phyloP scores from a whole-genome alignment of 2,888 invertebrate genomes.

The Limnephilus marmoratus region DNA sequence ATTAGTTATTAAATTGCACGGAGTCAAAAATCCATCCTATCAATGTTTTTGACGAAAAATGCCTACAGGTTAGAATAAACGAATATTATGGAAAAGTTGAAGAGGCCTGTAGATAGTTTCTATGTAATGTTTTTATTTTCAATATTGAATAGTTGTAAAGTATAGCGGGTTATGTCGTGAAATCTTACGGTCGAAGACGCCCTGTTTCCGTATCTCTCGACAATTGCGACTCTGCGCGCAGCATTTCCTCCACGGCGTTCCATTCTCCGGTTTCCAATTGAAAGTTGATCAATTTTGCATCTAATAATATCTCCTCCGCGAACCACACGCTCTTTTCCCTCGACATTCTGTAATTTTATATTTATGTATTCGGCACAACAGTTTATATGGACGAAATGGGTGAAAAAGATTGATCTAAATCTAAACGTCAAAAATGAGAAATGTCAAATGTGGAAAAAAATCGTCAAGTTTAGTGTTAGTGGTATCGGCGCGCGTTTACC shows the following conservation, averaged over 20 bases:
- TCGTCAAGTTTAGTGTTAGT: too few relatives aligned
- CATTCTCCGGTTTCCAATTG: slow-evolving; percentile 77
- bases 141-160: neutral
- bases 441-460: too few relatives aligned
- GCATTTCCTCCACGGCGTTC: slow-evolving; percentile 77
- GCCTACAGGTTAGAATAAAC: neutral
- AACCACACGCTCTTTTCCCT: slow-evolving; percentile 78
- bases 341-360: slow-evolving; percentile 70
- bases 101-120: neutral
- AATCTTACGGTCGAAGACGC: slow-evolving; percentile 74
- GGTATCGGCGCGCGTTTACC: too few relatives aligned
- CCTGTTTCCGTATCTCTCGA: slow-evolving; percentile 76
- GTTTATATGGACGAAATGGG: neutral
- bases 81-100: neutral
- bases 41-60: neutral
- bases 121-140: neutral
- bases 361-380: neutral
- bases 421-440: too few relatives aligned
- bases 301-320: slow-evolving; percentile 76
- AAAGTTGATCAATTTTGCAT: slow-evolving; percentile 76
- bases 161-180: neutral
- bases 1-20: too few relatives aligned
- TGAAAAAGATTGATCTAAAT: neutral
- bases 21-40: too few relatives aligned
- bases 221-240: slow-evolving; percentile 76